Percentiles rank a stretch among this genome's conserved stretches.
Evolutionary conservation across 2,888 invertebrate genomes (phyloP).

Genomic region (Andrena bicolor): DNA sequence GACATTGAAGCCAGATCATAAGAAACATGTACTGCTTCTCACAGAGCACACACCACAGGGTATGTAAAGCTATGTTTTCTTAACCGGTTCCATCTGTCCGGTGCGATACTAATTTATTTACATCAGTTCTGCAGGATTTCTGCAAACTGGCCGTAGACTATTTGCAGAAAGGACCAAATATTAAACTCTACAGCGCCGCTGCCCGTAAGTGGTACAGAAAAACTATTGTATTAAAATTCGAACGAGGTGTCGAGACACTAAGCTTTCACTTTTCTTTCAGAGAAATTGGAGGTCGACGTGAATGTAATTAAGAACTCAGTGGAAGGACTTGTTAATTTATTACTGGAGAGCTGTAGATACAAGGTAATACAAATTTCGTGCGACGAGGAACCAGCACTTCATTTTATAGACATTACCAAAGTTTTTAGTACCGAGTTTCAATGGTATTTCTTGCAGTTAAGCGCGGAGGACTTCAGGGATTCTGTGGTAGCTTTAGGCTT

Average conservation of each 20-base stretch:
- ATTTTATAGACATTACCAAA: constrained; percentile 2
- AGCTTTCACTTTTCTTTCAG: constrained; percentile 80
- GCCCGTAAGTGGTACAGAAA: constrained; percentile 86
- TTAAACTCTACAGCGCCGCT: constrained; percentile 88
- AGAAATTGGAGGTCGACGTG: constrained; percentile 87
- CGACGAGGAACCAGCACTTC: neutral
- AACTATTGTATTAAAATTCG: neutral
- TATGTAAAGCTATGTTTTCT: constrained; percentile 66
- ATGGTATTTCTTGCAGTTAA: constrained; percentile 82
- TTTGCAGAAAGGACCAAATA: constrained; percentile 89
- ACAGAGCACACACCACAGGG: constrained; percentile 86
- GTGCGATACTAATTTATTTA: neutral
- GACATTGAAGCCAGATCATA: constrained; percentile 86
- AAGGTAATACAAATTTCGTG: constrained; percentile 85
- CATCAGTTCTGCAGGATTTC: constrained; percentile 90
- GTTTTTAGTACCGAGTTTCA: neutral
- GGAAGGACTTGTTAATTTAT: constrained; percentile 90
- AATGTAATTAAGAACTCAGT: constrained; percentile 88
- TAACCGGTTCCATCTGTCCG: constrained; percentile 80
- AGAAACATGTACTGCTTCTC: constrained; percentile 87
- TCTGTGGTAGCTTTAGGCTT: constrained; percentile 87
- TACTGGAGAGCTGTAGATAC: constrained; percentile 90
- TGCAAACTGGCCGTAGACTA: constrained; percentile 90
- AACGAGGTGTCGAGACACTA: neutral
- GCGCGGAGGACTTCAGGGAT: constrained; percentile 85